Evolutionary conservation across 2,797 vertebrate species (phyloP).

Genomic region (Lutra lutra): DNA sequence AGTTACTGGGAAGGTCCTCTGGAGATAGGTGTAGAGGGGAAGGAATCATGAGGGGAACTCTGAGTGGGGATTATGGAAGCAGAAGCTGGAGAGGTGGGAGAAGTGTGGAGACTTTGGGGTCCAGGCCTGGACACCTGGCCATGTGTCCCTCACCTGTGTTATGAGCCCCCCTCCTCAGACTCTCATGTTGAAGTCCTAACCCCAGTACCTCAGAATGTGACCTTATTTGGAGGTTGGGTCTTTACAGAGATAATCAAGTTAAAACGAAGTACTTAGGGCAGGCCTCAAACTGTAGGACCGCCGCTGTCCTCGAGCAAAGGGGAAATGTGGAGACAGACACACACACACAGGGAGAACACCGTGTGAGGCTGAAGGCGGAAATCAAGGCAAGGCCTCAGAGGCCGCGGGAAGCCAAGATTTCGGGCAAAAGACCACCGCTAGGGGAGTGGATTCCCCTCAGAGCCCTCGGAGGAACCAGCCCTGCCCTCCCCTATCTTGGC

Average conservation of each 20-base stretch:
- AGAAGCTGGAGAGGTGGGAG: neutral
- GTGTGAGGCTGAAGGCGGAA: neutral
- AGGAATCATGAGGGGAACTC: neutral
- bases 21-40: neutral
- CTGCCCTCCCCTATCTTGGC: neutral
- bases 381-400: rapidly evolving
- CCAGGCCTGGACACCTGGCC: neutral
- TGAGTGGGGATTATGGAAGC: neutral
- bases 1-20: constrained; percentile 53
- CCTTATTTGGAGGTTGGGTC: neutral
- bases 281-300: neutral
- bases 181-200: neutral
- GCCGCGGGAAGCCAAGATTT: neutral
- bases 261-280: too few species aligned
- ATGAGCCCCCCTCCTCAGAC: neutral
- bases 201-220: neutral
- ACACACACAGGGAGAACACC: rapidly evolving
- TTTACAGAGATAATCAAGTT: neutral
- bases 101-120: neutral
- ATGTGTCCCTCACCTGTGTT: neutral
- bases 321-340: neutral
- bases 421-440: rapidly evolving
- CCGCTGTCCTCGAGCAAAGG: neutral
- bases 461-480: rapidly evolving
- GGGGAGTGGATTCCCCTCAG: neutral